Evolutionary conservation across 1,140 invertebrate genomes (phyloP).

Genomic region (Popillia japonica): DNA sequence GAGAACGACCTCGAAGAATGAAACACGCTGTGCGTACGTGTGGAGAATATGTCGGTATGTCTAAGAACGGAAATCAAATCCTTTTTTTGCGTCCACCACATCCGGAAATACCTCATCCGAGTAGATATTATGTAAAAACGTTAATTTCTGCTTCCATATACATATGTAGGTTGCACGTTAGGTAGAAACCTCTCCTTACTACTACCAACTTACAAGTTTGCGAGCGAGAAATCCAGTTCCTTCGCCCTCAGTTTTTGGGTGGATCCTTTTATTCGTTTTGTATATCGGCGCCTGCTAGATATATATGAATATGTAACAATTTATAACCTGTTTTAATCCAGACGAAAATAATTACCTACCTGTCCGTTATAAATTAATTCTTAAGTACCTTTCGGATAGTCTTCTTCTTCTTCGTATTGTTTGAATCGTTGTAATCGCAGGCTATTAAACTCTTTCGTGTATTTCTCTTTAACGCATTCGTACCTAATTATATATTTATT

Average conservation of each 20-base stretch:
- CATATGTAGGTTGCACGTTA: too few relatives aligned
- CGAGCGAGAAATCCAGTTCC: too few relatives aligned
- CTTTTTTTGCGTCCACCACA: slow-evolving; percentile 33
- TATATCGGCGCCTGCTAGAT: slow-evolving; percentile 9
- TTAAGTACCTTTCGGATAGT: not conserved
- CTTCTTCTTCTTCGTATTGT: not conserved
- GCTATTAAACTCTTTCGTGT: not conserved
- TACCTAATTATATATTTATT: too few relatives aligned
- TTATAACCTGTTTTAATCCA: slow-evolving; percentile 19
- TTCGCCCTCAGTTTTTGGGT: not conserved
- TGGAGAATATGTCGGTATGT: not conserved
- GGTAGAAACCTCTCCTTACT: too few relatives aligned
- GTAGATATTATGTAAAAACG: too few relatives aligned
- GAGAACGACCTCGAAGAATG: not conserved
- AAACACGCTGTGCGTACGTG: not conserved
- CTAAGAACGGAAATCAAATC: slow-evolving; percentile 43
- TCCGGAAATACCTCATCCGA: slow-evolving; percentile 42
- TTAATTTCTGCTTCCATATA: too few relatives aligned
- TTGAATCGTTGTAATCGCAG: not conserved
- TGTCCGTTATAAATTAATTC: slow-evolving; percentile 19
- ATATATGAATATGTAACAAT: slow-evolving; percentile 12
- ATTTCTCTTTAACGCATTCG: not conserved
- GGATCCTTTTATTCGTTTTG: not conserved
- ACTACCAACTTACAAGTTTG: too few relatives aligned
- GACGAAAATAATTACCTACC: slow-evolving; percentile 15